Evolutionary conservation across 1,140 invertebrate genomes (phyloP), one percentile per base, ranked within the genome.

Genomic region (Procambarus clarkii): DNA sequence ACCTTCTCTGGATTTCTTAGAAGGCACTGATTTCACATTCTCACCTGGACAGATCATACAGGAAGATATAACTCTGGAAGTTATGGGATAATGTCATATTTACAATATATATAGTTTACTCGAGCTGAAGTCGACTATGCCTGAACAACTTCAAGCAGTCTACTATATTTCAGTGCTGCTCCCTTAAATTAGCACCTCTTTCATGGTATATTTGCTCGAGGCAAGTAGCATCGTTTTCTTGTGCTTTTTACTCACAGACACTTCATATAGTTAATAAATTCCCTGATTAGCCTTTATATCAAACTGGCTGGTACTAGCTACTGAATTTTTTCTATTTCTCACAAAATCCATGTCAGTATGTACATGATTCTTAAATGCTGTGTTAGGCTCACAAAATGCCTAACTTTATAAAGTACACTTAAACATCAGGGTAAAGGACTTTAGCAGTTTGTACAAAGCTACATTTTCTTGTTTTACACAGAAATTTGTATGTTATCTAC

Each of bases 31-130:
- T 90, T 86, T 77, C 64, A 76, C 80, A 90, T 64, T 71, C 86
- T 77, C 81, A 90, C 88, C 88, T 90, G 88, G 88, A 83, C 80
- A 90, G 74, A 77, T 60, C 60, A 69, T 69, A 90, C 69, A 90
- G 88, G 88, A 90, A 90, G 88, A 54, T 84, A 84, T 44, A 83
- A 74, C 71, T 90, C 80, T 90, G 88, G 88, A 90, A 90, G 88
- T 90, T 77, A 84, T 44, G 77, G 81, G 81, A 78, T 77, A 84
- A 48, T 85, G 11, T 71, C 50, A 84, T 90, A 90, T 90, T 77
- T 90, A 90, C 88, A 90, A 48, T 78, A 86, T 58, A 86, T 34
- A 58, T 44, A 77, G 15, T 50, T 50, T 34, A 76, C 13, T 21
- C 3, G 13, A n/a, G 44, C 24, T 18, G 4, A 3, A 45, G 50